Evolutionary conservation across 2,113 vertebrate species (phyloP), one percentile per base, ranked within the genome.

Genomic region (Donacobius atricapilla): DNA sequence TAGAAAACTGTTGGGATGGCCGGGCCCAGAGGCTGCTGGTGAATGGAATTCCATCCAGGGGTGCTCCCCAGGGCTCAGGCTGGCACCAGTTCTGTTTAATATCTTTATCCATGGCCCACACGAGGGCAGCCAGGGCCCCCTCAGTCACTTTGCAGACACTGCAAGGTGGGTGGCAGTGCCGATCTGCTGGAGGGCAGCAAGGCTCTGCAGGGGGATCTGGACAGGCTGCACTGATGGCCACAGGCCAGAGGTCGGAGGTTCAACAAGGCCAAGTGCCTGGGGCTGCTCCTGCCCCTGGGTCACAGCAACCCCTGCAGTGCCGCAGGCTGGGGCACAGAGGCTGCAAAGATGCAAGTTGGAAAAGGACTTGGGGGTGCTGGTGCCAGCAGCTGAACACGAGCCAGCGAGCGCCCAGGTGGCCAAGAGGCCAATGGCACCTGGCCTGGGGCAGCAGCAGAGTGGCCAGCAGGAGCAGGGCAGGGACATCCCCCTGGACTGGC

Each of bases 401-500:
- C 30, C 47, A 31, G 40, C 0, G 7, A 42, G 30, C 35, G 70
- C 56, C 63, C 80, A 83, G 56, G 21, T 15, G 61, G 37, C 60
- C 61, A 42, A 57, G 44, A 77, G 21, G 40, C n/a, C 71, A 70
- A 27, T 3, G 23, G 35, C 64, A 50, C 15, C 57, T 78, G 88
- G 50, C 33, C 18, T 51, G 13, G 18, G 30, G 7, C 81, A 84
- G 73, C 30, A 64, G 9, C 5, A 22, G 73, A 0, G 44, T 13
- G 73, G 64, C 56, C 89, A 79, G 81, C 37, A 85, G 81, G 57
- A 31, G 1, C 23, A 72, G 51, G 44, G 33, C 42, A 42, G 21
- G 5, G 64, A 56, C 6, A 3, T 1, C 1, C 9, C 40, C 30
- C 35, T 70, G 40, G 3, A 7, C 22, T 27, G 0, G 72, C 51